Conservation (phyloP, 2,888 invertebrate species). For the Tuta absoluta region DNA sequence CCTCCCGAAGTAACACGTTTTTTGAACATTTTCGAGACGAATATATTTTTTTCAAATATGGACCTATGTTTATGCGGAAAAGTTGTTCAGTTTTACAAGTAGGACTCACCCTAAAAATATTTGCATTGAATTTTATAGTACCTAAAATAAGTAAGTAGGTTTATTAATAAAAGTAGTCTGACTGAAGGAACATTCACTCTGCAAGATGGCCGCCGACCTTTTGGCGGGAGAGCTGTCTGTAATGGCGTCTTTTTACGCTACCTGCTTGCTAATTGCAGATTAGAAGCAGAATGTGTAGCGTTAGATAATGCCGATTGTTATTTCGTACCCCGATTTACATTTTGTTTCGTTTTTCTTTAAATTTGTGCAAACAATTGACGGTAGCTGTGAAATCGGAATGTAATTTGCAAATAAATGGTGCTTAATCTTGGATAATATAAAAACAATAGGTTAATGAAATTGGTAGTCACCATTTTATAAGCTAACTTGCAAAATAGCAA, state of each 20-base stretch:
- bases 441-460: neutral
- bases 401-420: conserved; percentile 11
- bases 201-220: conserved; percentile 65
- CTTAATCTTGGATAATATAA: neutral
- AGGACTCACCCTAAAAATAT: no score
- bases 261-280: conserved; percentile 80
- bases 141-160: no score
- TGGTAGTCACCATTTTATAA: no score
- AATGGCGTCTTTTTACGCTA: conserved; percentile 79
- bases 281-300: conserved; percentile 75
- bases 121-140: no score
- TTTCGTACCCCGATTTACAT: conserved; percentile 67
- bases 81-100: no score
- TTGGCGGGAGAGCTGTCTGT: conserved; percentile 70
- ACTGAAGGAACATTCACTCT: neutral
- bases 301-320: conserved; percentile 70
- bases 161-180: neutral
- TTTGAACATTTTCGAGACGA: no score
- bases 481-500: no score
- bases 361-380: conserved; percentile 42
- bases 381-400: conserved; percentile 17
- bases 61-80: no score
- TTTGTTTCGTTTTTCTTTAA: conserved; percentile 62
- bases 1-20: no score
- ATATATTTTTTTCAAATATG: no score